Conservation (phyloP, 1,140 invertebrate species). For the Tetramorium simillimum region DNA sequence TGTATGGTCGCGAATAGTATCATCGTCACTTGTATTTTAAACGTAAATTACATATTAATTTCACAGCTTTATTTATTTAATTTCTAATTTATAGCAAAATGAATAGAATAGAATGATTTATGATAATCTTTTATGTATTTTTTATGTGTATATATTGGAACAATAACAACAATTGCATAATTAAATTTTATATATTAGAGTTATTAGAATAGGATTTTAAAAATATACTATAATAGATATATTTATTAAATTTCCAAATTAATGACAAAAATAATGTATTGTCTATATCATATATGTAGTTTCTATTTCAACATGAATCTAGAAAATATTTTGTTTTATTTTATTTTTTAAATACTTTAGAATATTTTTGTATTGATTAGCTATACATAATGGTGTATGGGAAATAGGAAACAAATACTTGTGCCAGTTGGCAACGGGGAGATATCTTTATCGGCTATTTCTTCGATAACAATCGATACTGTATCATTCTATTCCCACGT, state of each 20-base stretch:
- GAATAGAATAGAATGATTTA: background rate
- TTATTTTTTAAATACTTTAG: background rate
- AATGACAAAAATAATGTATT: background rate
- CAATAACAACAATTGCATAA: background rate
- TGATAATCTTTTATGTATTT: background rate
- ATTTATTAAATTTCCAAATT: background rate
- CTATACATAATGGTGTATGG: background rate
- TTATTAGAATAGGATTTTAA: background rate
- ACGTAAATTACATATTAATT: background rate
- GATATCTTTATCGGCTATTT: conserved; percentile 44
- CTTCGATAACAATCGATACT: conserved; percentile 58
- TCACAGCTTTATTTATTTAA: background rate
- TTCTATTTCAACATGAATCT: background rate
- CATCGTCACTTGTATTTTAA: background rate
- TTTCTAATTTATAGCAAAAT: background rate
- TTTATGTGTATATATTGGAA: background rate
- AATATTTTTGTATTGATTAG: background rate
- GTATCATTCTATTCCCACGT: conserved; percentile 54
- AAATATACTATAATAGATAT: background rate
- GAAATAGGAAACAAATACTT: conserved; percentile 14
- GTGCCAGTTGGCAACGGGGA: conserved; percentile 23
- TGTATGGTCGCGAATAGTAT: conserved; percentile 2
- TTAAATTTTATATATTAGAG: background rate
- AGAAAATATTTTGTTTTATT: background rate
- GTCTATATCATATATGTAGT: background rate